Conservation (phyloP, 2,797 vertebrate genomes). For the Merluccius polli region DNA sequence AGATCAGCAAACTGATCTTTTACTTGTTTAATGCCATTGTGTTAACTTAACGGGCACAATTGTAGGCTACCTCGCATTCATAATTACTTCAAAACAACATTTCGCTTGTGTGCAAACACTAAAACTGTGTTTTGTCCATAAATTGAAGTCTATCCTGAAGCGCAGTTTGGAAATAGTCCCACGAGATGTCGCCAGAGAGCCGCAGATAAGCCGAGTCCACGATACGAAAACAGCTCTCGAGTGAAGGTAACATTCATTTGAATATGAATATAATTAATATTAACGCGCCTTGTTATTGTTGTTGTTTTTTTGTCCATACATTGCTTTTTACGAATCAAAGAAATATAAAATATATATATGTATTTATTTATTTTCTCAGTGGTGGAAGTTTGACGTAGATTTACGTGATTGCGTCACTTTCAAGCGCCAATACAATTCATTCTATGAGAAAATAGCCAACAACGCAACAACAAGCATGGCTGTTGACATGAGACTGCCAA, state of each 20-base stretch:
- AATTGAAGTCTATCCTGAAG: neutral
- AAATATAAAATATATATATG: neutral
- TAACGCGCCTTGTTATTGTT: neutral
- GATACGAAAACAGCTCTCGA: neutral
- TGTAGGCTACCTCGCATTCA: neutral
- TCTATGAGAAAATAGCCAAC: too few species aligned
- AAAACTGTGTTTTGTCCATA: neutral
- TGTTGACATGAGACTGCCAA: constrained; percentile 82
- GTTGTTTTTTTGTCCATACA: neutral
- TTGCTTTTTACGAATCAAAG: neutral
- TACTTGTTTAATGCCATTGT: too few species aligned
- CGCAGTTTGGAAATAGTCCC: constrained; percentile 24
- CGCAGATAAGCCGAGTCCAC: neutral
- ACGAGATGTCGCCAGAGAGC: constrained; percentile 42
- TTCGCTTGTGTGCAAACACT: neutral
- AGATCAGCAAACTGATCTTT: neutral
- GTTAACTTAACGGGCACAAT: neutral
- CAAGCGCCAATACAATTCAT: constrained; percentile 15
- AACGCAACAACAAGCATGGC: constrained; percentile 76
- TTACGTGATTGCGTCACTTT: constrained; percentile 9
- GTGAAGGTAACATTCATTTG: neutral
- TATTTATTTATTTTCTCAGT: neutral
- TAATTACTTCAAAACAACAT: neutral
- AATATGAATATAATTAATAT: neutral
- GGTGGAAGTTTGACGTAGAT: neutral